Base-by-base conservation (phyloP, 1,140 invertebrate genomes). In the Penaeus indicus region DNA sequence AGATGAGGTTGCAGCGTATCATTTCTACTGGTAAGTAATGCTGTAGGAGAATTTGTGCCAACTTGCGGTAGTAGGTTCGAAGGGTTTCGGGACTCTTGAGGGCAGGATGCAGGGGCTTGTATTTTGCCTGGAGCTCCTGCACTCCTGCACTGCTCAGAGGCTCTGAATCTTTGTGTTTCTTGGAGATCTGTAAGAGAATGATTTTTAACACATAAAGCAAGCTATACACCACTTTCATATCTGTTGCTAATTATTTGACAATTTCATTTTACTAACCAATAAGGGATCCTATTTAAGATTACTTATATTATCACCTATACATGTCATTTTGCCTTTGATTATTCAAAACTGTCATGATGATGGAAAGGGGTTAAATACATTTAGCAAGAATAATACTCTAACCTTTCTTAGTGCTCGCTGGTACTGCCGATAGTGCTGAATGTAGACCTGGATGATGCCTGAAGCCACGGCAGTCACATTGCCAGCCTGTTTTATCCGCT, bases 1-100 rank as follows among this genome's bases (percentile, higher is more conserved):
- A 72, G 60, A 90, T 81, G 38, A 90, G 84, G 61, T 89, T 81
- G 88, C 86, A 91, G 38, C 83, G 82, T n/a, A 90, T 89, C 38
- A 91, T 67, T 75, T 91, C 91, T 67, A 88, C 38, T 60, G 92
- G 92, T 22, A 90, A 83, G 64, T 91, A 90, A n/a, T 90, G 83
- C 75, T 91, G 91, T 42, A 92, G 79, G 32, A 92, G 84, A 72
- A 85, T 87, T 84, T 91, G 91, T 54, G 91, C 84, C 22, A 92
- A 75, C 84, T 90, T 91, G 67, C 88, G 87, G 27, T 91, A 88
- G 89, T 92, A 91, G 22, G 86, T 69, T 72, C 86, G 81, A 78
- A 92, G 90, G n/a, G 90, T 84, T 25, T 89, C 75, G 69, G 63
- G 82, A 64, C 89, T 89, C 89, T 89, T 89, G 22, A 91, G 69